phyloP scores from a whole-genome alignment of 2,113 vertebrate genomes.

The Crotophaga sulcirostris region DNA sequence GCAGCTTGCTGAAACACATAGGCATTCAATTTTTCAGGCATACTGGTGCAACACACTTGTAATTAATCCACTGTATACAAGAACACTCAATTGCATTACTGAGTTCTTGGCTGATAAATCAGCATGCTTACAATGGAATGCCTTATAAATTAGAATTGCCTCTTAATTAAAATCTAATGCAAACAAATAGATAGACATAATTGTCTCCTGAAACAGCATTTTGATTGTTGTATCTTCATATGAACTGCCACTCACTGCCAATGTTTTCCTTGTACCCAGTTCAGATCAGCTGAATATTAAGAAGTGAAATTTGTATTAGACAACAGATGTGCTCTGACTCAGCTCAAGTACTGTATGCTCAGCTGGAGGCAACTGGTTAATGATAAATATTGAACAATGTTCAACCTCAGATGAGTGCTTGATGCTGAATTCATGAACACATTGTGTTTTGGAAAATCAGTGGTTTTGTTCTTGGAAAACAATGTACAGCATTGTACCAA shows the following conservation, averaged over 20 bases:
- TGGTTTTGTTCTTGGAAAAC: neutral
- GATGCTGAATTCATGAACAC: neutral
- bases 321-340: neutral
- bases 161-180: neutral
- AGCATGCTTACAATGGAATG: neutral
- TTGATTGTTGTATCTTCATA: neutral
- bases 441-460: neutral
- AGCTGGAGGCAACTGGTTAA: neutral
- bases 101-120: neutral
- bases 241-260: neutral
- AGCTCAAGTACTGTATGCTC: neutral
- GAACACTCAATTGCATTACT: neutral
- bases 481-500: neutral
- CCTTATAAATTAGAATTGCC: neutral
- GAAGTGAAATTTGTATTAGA: neutral
- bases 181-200: neutral
- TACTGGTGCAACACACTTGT: fast-evolving
- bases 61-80: neutral
- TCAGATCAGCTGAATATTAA: neutral
- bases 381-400: neutral
- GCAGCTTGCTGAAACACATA: neutral
- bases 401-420: neutral
- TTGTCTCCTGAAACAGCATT: neutral
- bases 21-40: neutral
- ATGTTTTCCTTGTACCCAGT: neutral